These are phyloP conservation scores for Auanema freiburgensis DNA, from an alignment of 2,888 invertebrate species.

Conservation along the genomic window DNA sequence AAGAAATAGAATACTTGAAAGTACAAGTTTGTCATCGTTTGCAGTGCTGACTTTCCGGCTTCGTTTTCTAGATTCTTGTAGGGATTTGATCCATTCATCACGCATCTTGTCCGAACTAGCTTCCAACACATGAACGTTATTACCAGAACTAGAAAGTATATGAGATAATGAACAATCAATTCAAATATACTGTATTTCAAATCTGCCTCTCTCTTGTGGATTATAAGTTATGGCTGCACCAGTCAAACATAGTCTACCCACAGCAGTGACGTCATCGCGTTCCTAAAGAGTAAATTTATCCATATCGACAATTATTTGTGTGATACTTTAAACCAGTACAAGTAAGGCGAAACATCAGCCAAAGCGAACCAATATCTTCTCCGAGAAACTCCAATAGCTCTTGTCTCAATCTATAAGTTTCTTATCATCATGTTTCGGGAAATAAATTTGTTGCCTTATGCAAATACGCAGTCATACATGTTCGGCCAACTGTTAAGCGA, in stretches of 20 bases:
- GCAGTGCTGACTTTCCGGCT: not conserved
- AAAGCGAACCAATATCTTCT: slow-evolving; percentile 57
- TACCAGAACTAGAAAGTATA: slow-evolving; percentile 41
- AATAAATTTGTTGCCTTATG: too few species aligned
- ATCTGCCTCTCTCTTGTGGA: slow-evolving; percentile 54
- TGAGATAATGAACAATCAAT: not conserved
- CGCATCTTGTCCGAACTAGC: slow-evolving; percentile 44
- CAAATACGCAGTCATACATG: too few species aligned
- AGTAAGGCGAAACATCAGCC: slow-evolving; percentile 48
- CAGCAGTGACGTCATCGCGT: slow-evolving; percentile 49
- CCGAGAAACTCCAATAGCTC: slow-evolving; percentile 43
- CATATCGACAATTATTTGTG: too few species aligned
- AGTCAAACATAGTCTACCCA: slow-evolving; percentile 48
- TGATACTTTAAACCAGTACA: slow-evolving; percentile 54
- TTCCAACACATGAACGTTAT: slow-evolving; percentile 51
- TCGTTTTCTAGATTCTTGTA: slow-evolving; percentile 44
- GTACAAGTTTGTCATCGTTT: not conserved
- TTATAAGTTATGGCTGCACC: slow-evolving; percentile 61
- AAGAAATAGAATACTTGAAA: not conserved
- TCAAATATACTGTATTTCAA: slow-evolving; percentile 54
- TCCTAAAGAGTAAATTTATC: slow-evolving; percentile 28
- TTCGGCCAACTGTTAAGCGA: too few species aligned
- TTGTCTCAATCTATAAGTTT: slow-evolving; percentile 36
- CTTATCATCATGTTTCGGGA: too few species aligned
- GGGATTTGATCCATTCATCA: slow-evolving; percentile 53